These are phyloP conservation scores for Catocala sponsa DNA, from an alignment of 2,888 invertebrate species.

Conservation along the genomic window DNA sequence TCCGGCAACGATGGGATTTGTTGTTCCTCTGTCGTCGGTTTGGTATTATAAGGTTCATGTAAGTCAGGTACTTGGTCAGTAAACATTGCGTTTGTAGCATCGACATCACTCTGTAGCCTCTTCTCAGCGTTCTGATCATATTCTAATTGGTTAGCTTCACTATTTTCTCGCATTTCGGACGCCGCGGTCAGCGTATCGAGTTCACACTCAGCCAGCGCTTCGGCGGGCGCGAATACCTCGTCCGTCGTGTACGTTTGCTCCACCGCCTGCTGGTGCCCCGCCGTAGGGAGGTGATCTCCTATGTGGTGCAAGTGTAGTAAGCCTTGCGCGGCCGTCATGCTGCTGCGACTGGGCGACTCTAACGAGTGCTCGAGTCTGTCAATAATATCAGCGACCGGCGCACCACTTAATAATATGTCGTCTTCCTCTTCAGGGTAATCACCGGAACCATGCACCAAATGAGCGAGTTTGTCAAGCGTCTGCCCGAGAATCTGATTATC, in stretches of 20 bases:
- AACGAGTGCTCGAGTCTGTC: constrained; percentile 90
- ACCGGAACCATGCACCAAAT: constrained; percentile 73
- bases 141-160: constrained; percentile 66
- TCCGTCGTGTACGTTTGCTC: constrained; percentile 78
- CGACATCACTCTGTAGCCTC: constrained; percentile 66
- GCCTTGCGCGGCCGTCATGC: constrained; percentile 80
- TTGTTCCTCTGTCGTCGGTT: constrained; percentile 54
- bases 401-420: constrained; percentile 78
- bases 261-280: constrained; percentile 70
- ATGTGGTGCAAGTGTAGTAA: constrained; percentile 78
- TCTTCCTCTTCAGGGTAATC: constrained; percentile 85
- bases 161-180: constrained; percentile 59
- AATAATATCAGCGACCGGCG: constrained; percentile 89
- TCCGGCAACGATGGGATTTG: constrained; percentile 59
- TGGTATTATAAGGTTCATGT: constrained; percentile 52
- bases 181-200: constrained; percentile 64
- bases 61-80: constrained; percentile 74
- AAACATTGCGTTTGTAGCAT: constrained; percentile 62
- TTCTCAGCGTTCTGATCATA: constrained; percentile 69
- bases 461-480: constrained; percentile 78
- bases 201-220: constrained; percentile 63
- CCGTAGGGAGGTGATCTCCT: constrained; percentile 69
- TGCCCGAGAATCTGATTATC: constrained; percentile 87
- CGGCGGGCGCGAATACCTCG: constrained; percentile 64
- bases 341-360: constrained; percentile 79